Evolutionary conservation across 2,797 vertebrate species (phyloP).

Genomic region (Gorsachius magnificus): DNA sequence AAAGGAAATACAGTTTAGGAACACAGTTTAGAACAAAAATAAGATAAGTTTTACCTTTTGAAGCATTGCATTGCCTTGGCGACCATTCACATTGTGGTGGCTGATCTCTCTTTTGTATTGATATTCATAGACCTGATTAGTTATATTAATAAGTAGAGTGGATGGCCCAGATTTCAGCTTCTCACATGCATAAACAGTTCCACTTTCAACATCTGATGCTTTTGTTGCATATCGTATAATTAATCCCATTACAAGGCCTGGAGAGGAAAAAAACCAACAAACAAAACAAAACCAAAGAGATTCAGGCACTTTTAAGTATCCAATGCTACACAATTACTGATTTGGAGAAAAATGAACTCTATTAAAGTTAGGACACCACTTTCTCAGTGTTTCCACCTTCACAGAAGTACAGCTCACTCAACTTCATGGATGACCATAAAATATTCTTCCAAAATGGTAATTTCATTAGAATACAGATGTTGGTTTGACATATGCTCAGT

Average conservation of each 20-base stretch:
- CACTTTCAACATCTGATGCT: constrained; percentile 62
- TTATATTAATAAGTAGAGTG: constrained; percentile 76
- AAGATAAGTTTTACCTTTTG: constrained; percentile 75
- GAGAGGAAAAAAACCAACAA: background rate
- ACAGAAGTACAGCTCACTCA: background rate
- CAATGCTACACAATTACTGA: background rate
- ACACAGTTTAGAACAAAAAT: background rate
- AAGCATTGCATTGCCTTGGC: constrained; percentile 70
- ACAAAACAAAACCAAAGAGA: background rate
- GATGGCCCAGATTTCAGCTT: constrained; percentile 69
- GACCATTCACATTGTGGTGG: constrained; percentile 70
- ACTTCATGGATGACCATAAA: background rate
- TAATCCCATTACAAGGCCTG: constrained; percentile 84
- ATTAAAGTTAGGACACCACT: background rate
- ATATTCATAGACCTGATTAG: constrained; percentile 77
- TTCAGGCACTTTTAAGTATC: background rate
- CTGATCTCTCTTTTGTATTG: constrained; percentile 77
- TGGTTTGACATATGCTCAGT: background rate
- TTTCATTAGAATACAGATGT: background rate
- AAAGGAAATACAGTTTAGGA: background rate
- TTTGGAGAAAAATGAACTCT: background rate
- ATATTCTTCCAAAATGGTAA: background rate
- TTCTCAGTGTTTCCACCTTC: background rate
- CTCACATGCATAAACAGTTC: constrained; percentile 72
- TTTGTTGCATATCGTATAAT: constrained; percentile 75